A percentile compares a stretch with the other conserved stretches of the same genome.
phyloP scores from a whole-genome alignment of 2,113 vertebrate genomes.

The Cercocebus atys region DNA sequence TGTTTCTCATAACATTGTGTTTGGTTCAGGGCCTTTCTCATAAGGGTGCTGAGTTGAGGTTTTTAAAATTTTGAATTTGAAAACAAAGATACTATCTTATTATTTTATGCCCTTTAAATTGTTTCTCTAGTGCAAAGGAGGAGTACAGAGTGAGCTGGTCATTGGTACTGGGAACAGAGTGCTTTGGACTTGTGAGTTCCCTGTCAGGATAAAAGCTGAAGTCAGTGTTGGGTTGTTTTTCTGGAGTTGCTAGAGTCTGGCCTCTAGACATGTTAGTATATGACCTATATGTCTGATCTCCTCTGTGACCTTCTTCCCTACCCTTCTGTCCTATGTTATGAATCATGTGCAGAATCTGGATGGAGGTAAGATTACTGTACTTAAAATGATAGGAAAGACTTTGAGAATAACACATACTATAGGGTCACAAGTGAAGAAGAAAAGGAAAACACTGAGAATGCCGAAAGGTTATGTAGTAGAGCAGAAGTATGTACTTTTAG shows the following conservation, averaged over 20 bases:
- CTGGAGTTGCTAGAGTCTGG: not conserved
- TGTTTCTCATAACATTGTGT: not conserved
- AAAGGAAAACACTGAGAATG: not conserved
- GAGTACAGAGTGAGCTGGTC: not conserved
- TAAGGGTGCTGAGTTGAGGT: not conserved
- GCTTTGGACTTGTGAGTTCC: not conserved
- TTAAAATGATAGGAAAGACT: slow-evolving; percentile 16
- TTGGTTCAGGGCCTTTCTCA: not conserved
- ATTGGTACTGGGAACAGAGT: not conserved
- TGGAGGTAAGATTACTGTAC: not conserved
- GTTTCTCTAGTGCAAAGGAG: not conserved
- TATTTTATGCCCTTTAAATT: not conserved
- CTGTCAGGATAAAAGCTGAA: not conserved
- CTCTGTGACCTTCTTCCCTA: not conserved
- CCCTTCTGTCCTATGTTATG: not conserved
- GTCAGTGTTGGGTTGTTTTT: not conserved
- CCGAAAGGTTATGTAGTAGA: not conserved
- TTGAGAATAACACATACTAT: not conserved
- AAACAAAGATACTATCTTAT: not conserved
- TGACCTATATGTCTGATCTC: not conserved
- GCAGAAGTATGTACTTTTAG: not conserved
- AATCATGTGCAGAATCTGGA: not conserved
- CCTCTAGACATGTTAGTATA: not conserved
- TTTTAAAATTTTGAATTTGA: slow-evolving; percentile 34
- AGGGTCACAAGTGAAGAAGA: not conserved